Evolutionary conservation across 2,113 vertebrate species (phyloP).

Genomic region (Siphamia tubifer): DNA sequence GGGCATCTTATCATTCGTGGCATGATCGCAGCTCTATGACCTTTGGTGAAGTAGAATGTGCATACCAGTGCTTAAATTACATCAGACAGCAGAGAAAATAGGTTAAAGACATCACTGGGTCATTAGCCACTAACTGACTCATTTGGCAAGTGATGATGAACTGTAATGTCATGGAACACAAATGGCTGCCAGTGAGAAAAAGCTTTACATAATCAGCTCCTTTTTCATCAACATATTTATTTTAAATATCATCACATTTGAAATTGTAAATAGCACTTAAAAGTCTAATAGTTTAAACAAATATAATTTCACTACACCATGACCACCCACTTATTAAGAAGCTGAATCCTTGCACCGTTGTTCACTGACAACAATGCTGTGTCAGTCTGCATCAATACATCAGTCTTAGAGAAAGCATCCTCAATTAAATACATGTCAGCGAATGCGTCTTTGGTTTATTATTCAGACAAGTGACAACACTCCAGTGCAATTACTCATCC

Average conservation of each 20-base stretch:
- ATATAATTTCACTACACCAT: not conserved
- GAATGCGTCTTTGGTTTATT: constrained; percentile 30
- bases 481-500: constrained; percentile 80
- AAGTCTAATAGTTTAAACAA: not conserved
- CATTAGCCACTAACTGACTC: constrained; percentile 2
- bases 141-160: not conserved
- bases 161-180: constrained; percentile 3
- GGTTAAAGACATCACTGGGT: not conserved
- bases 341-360: not conserved
- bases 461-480: constrained; percentile 65
- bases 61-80: not conserved
- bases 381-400: constrained; percentile 11
- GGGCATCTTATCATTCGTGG: not conserved
- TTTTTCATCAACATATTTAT: not conserved
- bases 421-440: constrained; percentile 35
- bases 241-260: not conserved
- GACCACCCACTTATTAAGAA: not conserved
- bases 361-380: not conserved
- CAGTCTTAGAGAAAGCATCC: not conserved
- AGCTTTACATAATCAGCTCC: not conserved
- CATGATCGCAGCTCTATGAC: not conserved
- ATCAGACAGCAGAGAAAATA: constrained; percentile 6
- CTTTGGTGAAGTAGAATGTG: constrained; percentile 2
- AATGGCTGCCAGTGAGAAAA: not conserved
- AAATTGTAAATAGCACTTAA: not conserved